These are phyloP conservation scores for Hypercompe scribonia DNA, from an alignment of 2,888 invertebrate genomes.

Conservation along the genomic window DNA sequence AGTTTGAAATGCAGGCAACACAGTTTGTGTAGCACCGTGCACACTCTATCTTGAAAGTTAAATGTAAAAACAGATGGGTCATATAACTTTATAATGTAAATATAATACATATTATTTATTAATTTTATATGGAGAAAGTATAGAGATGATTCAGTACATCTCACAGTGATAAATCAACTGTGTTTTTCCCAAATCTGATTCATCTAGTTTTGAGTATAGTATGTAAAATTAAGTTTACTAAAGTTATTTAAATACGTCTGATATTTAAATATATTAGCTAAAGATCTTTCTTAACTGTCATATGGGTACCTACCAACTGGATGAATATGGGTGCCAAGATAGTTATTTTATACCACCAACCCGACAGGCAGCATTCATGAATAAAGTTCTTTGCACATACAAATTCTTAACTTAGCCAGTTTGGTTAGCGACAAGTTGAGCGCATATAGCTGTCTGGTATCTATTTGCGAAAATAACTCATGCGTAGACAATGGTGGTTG, in stretches of 20 bases:
- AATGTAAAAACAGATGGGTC: not conserved
- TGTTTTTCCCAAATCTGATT: no score
- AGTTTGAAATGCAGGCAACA: not conserved
- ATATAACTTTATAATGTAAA: not conserved
- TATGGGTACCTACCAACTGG: not conserved
- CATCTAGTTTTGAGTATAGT: not conserved
- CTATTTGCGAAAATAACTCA: constrained; percentile 84
- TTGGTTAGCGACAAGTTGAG: constrained; percentile 40
- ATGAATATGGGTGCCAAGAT: not conserved
- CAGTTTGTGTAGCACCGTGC: not conserved
- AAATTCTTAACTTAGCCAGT: constrained; percentile 36
- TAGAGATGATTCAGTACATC: not conserved
- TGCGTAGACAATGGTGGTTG: constrained; percentile 83
- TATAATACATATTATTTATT: no score
- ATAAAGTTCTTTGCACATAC: not conserved
- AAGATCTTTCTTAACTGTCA: not conserved
- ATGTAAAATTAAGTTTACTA: no score
- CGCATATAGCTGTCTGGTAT: constrained; percentile 54
- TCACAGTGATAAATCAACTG: not conserved
- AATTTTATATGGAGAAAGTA: no score
- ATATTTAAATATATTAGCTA: no score
- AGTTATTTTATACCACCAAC: not conserved
- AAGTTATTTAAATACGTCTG: no score
- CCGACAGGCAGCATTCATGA: not conserved
- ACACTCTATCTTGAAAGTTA: not conserved